Conservation (phyloP, 2,888 invertebrate species). For the Agriotes lineatus region DNA sequence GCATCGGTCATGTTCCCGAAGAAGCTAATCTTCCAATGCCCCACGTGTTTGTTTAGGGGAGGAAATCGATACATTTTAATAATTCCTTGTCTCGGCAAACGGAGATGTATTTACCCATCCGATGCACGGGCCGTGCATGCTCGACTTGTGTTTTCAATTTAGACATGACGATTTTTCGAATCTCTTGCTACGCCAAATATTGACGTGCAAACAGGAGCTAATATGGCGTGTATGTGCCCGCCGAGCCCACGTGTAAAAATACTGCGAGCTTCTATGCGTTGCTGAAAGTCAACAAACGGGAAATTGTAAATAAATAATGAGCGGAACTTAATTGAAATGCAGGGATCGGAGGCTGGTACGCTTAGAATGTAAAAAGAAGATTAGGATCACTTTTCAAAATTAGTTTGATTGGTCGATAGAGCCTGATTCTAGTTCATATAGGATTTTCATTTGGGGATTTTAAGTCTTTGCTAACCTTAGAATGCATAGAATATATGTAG, state of each 20-base stretch:
- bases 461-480: too few relatives aligned
- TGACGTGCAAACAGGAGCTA: slow-evolving; percentile 14
- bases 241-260: not conserved
- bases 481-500: too few relatives aligned
- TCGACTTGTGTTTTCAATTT: slow-evolving; percentile 43
- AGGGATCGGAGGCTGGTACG: too few relatives aligned
- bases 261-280: too few relatives aligned
- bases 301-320: too few relatives aligned
- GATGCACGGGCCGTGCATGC: slow-evolving; percentile 31
- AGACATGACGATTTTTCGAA: slow-evolving; percentile 18
- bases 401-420: too few relatives aligned
- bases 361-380: too few relatives aligned
- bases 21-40: slow-evolving; percentile 25
- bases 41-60: slow-evolving; percentile 19
- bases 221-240: not conserved
- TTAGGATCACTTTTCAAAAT: too few relatives aligned
- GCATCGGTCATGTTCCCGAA: slow-evolving; percentile 9
- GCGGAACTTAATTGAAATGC: too few relatives aligned
- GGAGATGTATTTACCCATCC: slow-evolving; percentile 39
- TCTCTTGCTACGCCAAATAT: slow-evolving; percentile 3
- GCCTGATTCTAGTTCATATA: too few relatives aligned
- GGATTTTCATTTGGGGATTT: too few relatives aligned
- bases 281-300: too few relatives aligned
- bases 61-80: slow-evolving; percentile 42
- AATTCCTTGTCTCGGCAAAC: slow-evolving; percentile 37